These are phyloP conservation scores for Procapra przewalskii DNA, from an alignment of 2,113 vertebrate genomes.

Conservation along the genomic window DNA sequence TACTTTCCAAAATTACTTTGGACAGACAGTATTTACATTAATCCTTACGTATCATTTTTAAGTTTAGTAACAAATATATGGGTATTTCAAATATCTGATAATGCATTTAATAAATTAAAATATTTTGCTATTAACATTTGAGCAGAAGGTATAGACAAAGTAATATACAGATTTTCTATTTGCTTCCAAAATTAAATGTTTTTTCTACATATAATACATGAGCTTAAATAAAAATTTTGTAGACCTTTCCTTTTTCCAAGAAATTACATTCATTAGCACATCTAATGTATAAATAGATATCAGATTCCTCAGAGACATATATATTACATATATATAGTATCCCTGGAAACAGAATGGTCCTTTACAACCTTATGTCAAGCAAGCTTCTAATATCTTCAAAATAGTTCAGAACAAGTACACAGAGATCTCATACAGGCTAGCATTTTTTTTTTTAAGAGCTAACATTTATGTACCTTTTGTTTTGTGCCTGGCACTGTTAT, in stretches of 20 bases:
- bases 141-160: neutral
- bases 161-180: neutral
- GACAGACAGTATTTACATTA: conserved; percentile 38
- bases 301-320: neutral
- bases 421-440: neutral
- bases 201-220: neutral
- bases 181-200: neutral
- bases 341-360: neutral
- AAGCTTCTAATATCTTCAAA: neutral
- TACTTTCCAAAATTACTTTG: conserved; percentile 49
- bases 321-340: neutral
- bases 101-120: neutral
- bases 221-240: conserved; percentile 23
- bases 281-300: neutral
- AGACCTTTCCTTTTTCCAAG: neutral
- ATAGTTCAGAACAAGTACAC: neutral
- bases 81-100: conserved; percentile 4
- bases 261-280: neutral
- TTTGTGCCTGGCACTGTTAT: neutral
- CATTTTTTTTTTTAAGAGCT: neutral
- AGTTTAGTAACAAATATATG: conserved; percentile 64
- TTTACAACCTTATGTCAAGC: neutral
- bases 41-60: conserved; percentile 40
- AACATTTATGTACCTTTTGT: neutral
- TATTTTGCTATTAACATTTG: neutral